Base-by-base conservation (phyloP, 2,888 invertebrate species). In the Eueremaeus valkanovi region DNA sequence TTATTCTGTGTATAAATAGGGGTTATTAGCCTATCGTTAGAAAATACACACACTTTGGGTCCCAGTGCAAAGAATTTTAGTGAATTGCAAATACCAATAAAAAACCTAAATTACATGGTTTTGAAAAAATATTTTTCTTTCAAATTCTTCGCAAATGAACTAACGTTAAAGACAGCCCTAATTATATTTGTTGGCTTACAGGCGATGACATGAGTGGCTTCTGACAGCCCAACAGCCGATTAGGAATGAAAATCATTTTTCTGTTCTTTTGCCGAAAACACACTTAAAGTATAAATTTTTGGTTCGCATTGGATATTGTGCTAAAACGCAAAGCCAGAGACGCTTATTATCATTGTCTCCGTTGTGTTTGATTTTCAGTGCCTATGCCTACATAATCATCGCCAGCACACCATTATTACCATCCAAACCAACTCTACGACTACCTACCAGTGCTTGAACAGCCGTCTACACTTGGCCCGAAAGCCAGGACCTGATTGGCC, bases 361-460 rank as follows among this genome's bases (percentile, higher is more conserved):
- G 29, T 29, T 58, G 58, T 58, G 66, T 66, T 66, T 66, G 66
- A 40, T 66, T 66, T 66, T 66, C n/a, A 40, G 66, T 66, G 66
- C 66, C 66, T 24, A 66, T 66, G 33, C 40, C 33, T 66, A 66
- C 40, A 66, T 66, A 40, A 66, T 66, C 66, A 66, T 66, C 36
- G 66, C 66, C 18, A 5, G 40, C 58, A 58, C 58, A 58, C 66
- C 66, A 33, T 66, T 21, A 66, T 66, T 66, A 66, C 33, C 13
- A 13, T 45, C 18, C 45, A 3, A 27, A 1, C 31, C 63, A 33
- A 18, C 33, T 18, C 36, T 36, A 29, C 13, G 29, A 61, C 9
- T 36, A 36, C n/a, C 55, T 24, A 13, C 24, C 55, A 21, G 29
- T 21, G 31, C 33, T 24, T 24, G 24, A 40, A 68, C 42, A 40